These are phyloP conservation scores for Nycteola revayana DNA, from an alignment of 2,888 invertebrate genomes.

Conservation along the genomic window DNA sequence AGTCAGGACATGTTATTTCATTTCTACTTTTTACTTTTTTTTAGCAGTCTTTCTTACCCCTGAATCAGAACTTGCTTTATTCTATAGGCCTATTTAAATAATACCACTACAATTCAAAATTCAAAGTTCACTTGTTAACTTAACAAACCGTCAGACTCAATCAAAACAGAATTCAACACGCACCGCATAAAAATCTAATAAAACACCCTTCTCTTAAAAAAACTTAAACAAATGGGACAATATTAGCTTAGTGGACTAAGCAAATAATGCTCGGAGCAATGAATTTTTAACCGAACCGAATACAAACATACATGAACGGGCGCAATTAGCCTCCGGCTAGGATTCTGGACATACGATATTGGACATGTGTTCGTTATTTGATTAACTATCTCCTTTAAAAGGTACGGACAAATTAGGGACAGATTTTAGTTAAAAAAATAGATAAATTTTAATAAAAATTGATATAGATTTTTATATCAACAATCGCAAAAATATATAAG, in stretches of 20 bases:
- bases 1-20: too few relatives aligned
- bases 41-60: too few relatives aligned
- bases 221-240: constrained; percentile 44
- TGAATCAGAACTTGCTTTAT: too few relatives aligned
- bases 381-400: constrained; percentile 17
- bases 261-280: constrained; percentile 59
- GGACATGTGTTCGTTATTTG: constrained; percentile 44
- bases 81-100: too few relatives aligned
- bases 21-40: too few relatives aligned
- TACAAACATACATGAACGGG: constrained; percentile 42
- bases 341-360: constrained; percentile 44
- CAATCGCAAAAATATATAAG: too few relatives aligned
- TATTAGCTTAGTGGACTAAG: constrained; percentile 63
- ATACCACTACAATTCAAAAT: too few relatives aligned
- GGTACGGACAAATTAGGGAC: background rate
- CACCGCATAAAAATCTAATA: constrained; percentile 39
- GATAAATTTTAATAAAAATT: too few relatives aligned
- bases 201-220: constrained; percentile 55
- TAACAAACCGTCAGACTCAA: constrained; percentile 12
- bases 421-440: too few relatives aligned
- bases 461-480: too few relatives aligned
- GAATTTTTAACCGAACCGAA: constrained; percentile 57
- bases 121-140: background rate
- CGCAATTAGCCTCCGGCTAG: constrained; percentile 68
- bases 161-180: constrained; percentile 28